These are phyloP conservation scores for Brienomyrus longianalis DNA, from an alignment of 2,113 vertebrate genomes.

Conservation along the genomic window DNA sequence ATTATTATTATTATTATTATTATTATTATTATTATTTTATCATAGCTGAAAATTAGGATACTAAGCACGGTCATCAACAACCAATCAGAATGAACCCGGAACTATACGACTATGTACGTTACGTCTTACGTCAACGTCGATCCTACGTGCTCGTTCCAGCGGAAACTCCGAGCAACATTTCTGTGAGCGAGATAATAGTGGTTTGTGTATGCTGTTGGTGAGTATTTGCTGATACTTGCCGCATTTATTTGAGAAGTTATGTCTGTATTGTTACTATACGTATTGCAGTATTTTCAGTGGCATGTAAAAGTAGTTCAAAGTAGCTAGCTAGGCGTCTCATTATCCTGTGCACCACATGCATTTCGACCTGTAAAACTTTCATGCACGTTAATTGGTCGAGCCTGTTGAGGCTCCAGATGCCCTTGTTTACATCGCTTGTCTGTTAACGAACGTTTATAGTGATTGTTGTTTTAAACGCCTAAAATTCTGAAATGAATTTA, in stretches of 20 bases:
- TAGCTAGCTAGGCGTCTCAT: neutral
- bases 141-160: conserved; percentile 3
- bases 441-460: neutral
- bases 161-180: neutral
- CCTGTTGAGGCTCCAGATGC: neutral
- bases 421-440: neutral
- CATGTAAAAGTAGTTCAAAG: neutral
- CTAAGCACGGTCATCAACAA: neutral
- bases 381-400: neutral
- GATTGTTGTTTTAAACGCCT: neutral
- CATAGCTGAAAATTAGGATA: neutral
- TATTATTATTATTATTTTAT: conserved; percentile 1
- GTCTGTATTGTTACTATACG: neutral
- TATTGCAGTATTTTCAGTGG: neutral
- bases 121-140: neutral
- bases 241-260: neutral
- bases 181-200: neutral
- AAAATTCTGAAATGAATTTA: neutral
- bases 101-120: neutral
- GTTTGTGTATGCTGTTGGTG: neutral
- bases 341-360: neutral
- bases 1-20: neutral
- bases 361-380: neutral
- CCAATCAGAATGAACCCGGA: neutral
- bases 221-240: neutral